A percentile compares a stretch with the other conserved stretches of the same genome.
phyloP scores from a whole-genome alignment of 2,797 vertebrate genomes.

The Eleutherodactylus coqui region DNA sequence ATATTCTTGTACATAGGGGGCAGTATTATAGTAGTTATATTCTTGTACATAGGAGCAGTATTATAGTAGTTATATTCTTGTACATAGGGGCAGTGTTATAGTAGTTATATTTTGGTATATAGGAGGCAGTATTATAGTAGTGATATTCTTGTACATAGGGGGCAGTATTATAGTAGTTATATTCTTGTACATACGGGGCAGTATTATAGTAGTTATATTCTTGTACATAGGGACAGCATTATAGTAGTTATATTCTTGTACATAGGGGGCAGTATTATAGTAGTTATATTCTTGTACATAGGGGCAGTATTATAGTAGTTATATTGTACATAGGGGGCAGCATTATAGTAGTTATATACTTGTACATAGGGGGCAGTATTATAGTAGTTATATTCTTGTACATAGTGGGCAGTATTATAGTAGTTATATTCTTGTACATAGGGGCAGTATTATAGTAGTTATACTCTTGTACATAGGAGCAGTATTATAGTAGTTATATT shows the following conservation, averaged over 20 bases:
- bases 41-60: background rate
- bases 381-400: background rate
- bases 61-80: background rate
- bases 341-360: background rate
- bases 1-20: background rate
- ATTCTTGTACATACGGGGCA: background rate
- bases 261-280: background rate
- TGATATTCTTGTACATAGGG: background rate
- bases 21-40: slow-evolving; percentile 21
- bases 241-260: slow-evolving; percentile 13
- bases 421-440: no score
- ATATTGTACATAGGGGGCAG: background rate
- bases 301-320: background rate
- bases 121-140: background rate
- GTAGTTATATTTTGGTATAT: background rate
- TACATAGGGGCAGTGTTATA: no score
- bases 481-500: background rate
- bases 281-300: slow-evolving; percentile 8
- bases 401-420: no score
- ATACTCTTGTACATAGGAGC: no score
- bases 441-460: no score
- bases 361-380: background rate
- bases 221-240: background rate
- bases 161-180: slow-evolving; percentile 15
- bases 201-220: background rate